Base-by-base conservation (phyloP, 2,888 invertebrate genomes). In the Cristatella mucedo region DNA sequence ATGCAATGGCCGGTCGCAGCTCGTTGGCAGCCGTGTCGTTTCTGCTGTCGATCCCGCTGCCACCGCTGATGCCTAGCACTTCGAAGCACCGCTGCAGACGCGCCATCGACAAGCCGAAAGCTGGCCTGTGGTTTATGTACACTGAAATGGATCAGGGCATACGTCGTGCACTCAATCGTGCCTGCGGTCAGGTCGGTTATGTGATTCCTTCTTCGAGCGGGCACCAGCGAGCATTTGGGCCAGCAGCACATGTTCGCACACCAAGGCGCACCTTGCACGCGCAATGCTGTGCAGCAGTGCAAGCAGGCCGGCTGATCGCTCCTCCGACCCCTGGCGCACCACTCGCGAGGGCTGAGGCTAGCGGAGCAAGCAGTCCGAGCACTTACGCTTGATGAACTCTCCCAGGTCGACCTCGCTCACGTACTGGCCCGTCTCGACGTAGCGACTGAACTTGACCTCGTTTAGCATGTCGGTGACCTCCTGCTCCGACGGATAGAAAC, bases 401-500 rank as follows among this genome's bases (percentile, higher is more conserved):
- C 57, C 73, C 49, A 81, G 77, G 40, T 73, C 72, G 19, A 80
- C 70, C 46, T 74, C 72, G 1, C 70, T 62, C 2, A 65, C 63
- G 41, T 62, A 57, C 30, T 63, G 48, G 2, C 68, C 59, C 51
- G 71, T 59, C 49, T 63, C 54, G 33, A 70, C 62, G 61, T 70
- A 69, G 59, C 73, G 50, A 43, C 60, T 59, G 46, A 60, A 67
- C 44, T 63, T 66, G 20, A 67, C 53, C 49, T 67, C 67, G 52
- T 66, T 66, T 33, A 60, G 33, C 63, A 67, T 67, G 46, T 67
- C 62, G 32, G 63, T 61, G 46, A 78, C 80, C 71, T 80, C 80
- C 59, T 74, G 76, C 54, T 80, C 77, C 1, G 76, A 74, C 1
- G 79, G 80, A 55, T 76, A 82, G 63, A 70, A 81, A 11, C 81